Conservation (phyloP, 2,888 invertebrate genomes). For the Ormyrus labotus region DNA sequence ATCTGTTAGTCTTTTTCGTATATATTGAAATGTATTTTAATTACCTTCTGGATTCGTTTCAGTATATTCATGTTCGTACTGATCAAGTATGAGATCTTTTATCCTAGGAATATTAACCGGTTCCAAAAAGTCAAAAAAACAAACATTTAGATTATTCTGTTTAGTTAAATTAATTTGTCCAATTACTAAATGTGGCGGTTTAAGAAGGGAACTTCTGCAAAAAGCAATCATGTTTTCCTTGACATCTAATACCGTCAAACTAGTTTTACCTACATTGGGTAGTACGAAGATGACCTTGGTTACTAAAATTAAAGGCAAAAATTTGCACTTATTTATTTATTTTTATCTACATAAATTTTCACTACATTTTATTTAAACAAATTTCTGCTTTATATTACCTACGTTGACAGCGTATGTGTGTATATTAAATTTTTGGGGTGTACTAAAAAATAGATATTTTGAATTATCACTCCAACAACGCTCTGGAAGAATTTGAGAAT, state of each 20-base stretch:
- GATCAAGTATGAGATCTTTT: constrained; percentile 67
- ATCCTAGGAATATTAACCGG: constrained; percentile 71
- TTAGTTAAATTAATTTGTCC: constrained; percentile 66
- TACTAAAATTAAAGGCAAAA: constrained; percentile 59
- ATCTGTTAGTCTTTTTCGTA: constrained; percentile 68
- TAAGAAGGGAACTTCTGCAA: constrained; percentile 67
- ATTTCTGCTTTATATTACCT: constrained; percentile 75
- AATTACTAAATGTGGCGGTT: constrained; percentile 66
- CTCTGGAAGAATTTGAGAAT: constrained; percentile 78
- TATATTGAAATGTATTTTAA: constrained; percentile 62
- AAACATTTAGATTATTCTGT: constrained; percentile 71
- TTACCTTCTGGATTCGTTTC: too few species aligned
- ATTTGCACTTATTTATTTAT: neutral
- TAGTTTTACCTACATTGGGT: constrained; percentile 63
- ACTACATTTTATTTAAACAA: too few species aligned
- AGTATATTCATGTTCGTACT: constrained; percentile 70
- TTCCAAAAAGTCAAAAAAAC: constrained; percentile 76
- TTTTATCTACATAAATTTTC: too few species aligned
- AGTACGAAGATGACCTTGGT: constrained; percentile 68
- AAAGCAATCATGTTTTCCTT: constrained; percentile 71
- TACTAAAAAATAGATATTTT: constrained; percentile 80
- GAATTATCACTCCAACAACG: constrained; percentile 83
- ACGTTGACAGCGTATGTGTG: constrained; percentile 81
- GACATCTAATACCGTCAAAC: constrained; percentile 72
- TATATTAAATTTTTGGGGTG: constrained; percentile 80